phyloP scores from a whole-genome alignment of 2,888 invertebrate species.

The Aelia acuminata region DNA sequence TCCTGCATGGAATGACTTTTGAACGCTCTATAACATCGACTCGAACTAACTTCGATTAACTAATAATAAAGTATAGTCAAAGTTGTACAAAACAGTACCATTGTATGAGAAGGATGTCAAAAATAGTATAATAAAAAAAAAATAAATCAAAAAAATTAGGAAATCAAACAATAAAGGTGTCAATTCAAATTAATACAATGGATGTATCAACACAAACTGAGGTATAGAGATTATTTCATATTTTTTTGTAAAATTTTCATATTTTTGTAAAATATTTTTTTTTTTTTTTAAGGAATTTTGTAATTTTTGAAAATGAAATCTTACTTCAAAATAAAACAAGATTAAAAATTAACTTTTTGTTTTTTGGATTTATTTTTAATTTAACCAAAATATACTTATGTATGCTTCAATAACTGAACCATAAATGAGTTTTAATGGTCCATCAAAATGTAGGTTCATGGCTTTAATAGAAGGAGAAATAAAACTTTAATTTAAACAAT shows the following conservation, averaged over 20 bases:
- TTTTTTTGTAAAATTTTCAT: too few relatives aligned
- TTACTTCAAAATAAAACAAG: too few relatives aligned
- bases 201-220: constrained; percentile 31
- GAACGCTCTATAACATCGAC: too few relatives aligned
- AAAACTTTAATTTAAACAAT: background rate
- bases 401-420: background rate
- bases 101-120: background rate
- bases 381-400: background rate
- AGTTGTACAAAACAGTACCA: too few relatives aligned
- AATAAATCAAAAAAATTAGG: background rate
- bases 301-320: too few relatives aligned
- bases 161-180: background rate
- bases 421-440: background rate
- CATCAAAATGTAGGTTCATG: background rate
- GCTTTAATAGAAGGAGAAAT: background rate
- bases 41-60: too few relatives aligned
- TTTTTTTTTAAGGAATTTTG: too few relatives aligned
- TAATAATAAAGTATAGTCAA: too few relatives aligned
- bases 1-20: too few relatives aligned
- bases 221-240: background rate
- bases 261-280: too few relatives aligned
- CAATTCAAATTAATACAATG: background rate
- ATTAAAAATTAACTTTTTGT: background rate
- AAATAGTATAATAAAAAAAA: too few relatives aligned
- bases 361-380: background rate